phyloP scores from a whole-genome alignment of 2,113 vertebrate species.

The Montifringilla adamsi region DNA sequence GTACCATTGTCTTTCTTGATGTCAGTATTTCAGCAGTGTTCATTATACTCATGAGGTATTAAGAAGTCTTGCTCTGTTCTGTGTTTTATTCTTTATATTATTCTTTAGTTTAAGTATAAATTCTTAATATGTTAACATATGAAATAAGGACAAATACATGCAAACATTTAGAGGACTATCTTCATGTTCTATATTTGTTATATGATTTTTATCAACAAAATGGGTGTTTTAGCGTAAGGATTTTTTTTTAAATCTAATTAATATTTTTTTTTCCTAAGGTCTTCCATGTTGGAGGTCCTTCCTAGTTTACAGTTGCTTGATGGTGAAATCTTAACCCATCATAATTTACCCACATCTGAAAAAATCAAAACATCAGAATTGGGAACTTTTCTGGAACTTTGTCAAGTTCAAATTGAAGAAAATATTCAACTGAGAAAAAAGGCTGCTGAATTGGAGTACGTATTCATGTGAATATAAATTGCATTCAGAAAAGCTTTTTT shows the following conservation, averaged over 20 bases:
- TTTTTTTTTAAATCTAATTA: neutral
- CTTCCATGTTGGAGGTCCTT: slow-evolving; percentile 71
- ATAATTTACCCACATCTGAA: slow-evolving; percentile 16
- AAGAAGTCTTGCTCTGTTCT: neutral
- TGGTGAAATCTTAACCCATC: slow-evolving; percentile 63
- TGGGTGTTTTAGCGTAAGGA: neutral
- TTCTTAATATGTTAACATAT: neutral
- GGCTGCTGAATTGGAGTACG: slow-evolving; percentile 73
- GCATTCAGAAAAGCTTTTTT: neutral
- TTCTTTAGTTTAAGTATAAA: neutral
- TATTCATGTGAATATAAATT: neutral
- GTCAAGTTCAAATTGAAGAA: slow-evolving; percentile 81
- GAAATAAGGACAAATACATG: neutral
- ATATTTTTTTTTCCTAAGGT: slow-evolving; percentile 64
- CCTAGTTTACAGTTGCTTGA: slow-evolving; percentile 77
- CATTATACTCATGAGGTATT: neutral
- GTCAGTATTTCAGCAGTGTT: neutral
- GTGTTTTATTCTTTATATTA: neutral
- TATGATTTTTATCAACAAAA: neutral
- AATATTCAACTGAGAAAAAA: slow-evolving; percentile 68
- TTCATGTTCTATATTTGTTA: neutral
- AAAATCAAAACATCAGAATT: slow-evolving; percentile 11
- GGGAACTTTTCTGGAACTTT: slow-evolving; percentile 76
- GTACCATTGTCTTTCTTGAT: neutral
- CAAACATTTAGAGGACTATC: neutral